Evolutionary conservation across 2,113 vertebrate species (phyloP).

Genomic region (Illadopsis cleaveri): DNA sequence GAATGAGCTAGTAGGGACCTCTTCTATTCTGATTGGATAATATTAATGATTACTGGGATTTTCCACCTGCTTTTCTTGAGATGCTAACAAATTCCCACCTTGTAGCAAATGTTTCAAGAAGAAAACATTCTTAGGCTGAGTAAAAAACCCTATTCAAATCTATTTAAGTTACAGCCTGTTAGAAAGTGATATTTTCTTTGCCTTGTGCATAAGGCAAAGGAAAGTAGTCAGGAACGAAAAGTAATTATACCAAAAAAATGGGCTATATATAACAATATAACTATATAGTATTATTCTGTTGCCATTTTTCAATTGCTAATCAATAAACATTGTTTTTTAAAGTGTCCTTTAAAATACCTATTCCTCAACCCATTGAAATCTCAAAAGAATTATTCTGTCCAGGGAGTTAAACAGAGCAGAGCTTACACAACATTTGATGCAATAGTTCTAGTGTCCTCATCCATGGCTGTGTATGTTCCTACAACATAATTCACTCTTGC

Average conservation of each 20-base stretch:
- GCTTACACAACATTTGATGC: slow-evolving; percentile 86
- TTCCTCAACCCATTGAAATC: neutral
- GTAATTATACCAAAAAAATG: neutral
- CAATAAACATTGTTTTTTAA: neutral
- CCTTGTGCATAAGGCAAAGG: neutral
- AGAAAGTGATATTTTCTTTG: neutral
- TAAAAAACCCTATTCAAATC: neutral
- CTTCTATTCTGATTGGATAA: neutral
- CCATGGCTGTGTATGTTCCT: slow-evolving; percentile 75
- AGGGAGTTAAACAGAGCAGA: neutral
- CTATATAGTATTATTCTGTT: neutral
- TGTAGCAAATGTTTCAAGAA: neutral
- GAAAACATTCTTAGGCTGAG: neutral
- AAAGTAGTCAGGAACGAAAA: neutral
- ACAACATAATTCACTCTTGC: slow-evolving; percentile 65
- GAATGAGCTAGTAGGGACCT: neutral
- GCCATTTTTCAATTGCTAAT: neutral
- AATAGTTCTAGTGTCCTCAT: slow-evolving; percentile 82
- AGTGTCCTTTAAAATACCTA: neutral
- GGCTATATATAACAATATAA: too few relatives aligned
- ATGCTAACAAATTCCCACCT: neutral
- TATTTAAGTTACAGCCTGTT: neutral
- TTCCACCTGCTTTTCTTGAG: neutral
- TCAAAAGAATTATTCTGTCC: neutral
- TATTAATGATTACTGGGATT: neutral